phyloP scores from a whole-genome alignment of 2,113 vertebrate genomes.

The Triplophysa siluroides region DNA sequence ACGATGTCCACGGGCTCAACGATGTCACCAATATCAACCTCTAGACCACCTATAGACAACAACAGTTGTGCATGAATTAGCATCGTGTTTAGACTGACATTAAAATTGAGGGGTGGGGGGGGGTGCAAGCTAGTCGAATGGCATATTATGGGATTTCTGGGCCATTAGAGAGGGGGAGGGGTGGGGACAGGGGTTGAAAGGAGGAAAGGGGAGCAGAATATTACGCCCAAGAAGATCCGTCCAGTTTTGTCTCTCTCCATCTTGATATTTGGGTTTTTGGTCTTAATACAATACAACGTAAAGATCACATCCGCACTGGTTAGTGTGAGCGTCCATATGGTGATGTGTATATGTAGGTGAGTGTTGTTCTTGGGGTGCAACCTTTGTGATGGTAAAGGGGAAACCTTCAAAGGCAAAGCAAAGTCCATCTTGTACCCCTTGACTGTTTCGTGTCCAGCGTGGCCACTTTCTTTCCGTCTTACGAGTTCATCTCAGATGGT shows the following conservation, averaged over 20 bases:
- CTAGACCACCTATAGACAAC: not conserved
- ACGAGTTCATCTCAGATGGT: constrained; percentile 55
- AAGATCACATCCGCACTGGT: constrained; percentile 20
- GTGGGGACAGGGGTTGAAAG: constrained; percentile 38
- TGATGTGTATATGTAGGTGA: constrained; percentile 45
- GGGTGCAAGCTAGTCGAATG: constrained; percentile 36
- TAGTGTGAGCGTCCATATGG: not conserved
- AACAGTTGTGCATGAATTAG: constrained; percentile 16
- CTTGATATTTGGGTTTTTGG: not conserved
- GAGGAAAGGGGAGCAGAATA: constrained; percentile 46
- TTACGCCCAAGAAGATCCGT: constrained; percentile 67
- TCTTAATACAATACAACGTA: not conserved
- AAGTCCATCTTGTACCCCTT: not conserved
- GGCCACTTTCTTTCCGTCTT: constrained; percentile 25
- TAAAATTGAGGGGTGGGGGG: constrained; percentile 41
- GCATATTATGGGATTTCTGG: constrained; percentile 74
- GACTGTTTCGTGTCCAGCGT: constrained; percentile 34
- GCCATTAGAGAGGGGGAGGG: constrained; percentile 70
- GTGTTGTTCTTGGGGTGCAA: constrained; percentile 57
- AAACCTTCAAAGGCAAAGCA: not conserved
- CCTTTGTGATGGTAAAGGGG: constrained; percentile 34
- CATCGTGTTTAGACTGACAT: constrained; percentile 16
- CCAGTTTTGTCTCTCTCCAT: constrained; percentile 55
- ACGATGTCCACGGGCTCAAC: not conserved
- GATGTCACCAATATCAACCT: not conserved